Conservation (phyloP, 1,140 invertebrate species). For the Heliconius eleuchia region DNA sequence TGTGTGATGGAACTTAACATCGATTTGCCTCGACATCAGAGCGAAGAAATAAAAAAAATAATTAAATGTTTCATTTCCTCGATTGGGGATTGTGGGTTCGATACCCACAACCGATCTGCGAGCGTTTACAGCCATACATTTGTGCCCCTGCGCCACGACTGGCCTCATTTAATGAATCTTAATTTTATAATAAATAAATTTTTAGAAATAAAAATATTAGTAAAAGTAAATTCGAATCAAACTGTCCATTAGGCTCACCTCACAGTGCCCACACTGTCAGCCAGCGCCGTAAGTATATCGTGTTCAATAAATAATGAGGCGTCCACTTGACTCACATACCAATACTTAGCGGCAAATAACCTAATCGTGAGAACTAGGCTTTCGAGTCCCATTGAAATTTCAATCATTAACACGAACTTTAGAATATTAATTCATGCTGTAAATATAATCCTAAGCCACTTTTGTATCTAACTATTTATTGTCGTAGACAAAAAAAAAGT, state of each 20-base stretch:
- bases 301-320: slow-evolving; percentile 49
- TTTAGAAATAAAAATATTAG: neutral
- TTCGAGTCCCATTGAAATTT: slow-evolving; percentile 34
- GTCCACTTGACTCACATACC: slow-evolving; percentile 46
- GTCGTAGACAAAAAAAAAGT: no score
- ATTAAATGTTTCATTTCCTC: no score
- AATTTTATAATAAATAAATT: neutral
- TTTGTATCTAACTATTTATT: no score
- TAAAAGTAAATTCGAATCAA: neutral
- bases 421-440: slow-evolving; percentile 2
- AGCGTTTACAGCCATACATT: no score
- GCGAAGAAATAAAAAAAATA: no score
- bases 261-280: slow-evolving; percentile 21
- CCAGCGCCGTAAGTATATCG: slow-evolving; percentile 39
- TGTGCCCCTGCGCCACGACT: no score
- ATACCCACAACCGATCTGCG: no score
- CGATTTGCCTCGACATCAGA: no score
- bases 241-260: slow-evolving; percentile 28
- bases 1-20: no score
- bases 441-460: neutral
- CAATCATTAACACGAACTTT: slow-evolving; percentile 28
- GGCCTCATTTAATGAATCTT: no score
- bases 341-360: slow-evolving; percentile 44
- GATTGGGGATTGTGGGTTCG: no score
- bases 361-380: slow-evolving; percentile 47